These are phyloP conservation scores for Triplophysa tibetana DNA, from an alignment of 2,113 vertebrate genomes.

Conservation along the genomic window DNA sequence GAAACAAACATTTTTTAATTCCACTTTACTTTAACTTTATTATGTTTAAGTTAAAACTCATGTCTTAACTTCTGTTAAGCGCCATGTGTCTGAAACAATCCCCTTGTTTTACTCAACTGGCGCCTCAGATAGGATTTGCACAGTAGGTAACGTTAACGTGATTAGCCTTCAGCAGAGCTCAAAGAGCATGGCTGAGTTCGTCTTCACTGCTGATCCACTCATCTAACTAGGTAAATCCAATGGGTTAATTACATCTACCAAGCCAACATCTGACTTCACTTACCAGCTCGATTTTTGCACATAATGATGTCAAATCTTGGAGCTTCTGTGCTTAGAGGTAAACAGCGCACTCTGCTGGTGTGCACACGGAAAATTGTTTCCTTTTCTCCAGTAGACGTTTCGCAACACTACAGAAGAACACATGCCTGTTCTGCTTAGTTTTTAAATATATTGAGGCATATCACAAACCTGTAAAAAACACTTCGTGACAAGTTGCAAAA, in stretches of 20 bases:
- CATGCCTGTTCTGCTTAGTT: too few species aligned
- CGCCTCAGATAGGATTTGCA: constrained; percentile 29
- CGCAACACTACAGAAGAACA: too few species aligned
- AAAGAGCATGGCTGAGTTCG: not conserved
- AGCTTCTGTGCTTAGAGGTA: not conserved
- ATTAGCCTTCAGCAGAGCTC: constrained; percentile 27
- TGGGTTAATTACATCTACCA: not conserved
- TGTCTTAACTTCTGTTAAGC: too few species aligned
- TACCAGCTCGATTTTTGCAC: not conserved
- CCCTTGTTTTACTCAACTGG: constrained; percentile 12
- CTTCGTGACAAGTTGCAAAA: too few species aligned
- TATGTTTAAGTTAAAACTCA: too few species aligned
- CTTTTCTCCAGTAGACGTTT: too few species aligned
- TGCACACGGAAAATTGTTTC: not conserved
- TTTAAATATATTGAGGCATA: not conserved
- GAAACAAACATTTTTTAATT: too few species aligned
- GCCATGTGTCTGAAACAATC: not conserved
- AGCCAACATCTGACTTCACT: not conserved
- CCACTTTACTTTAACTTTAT: too few species aligned
- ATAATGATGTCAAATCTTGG: too few species aligned
- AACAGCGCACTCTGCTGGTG: constrained; percentile 43
- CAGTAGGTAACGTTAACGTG: constrained; percentile 23
- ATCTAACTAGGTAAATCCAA: not conserved
- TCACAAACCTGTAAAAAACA: too few species aligned
- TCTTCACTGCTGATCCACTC: constrained; percentile 9